Evolutionary conservation across 2,797 vertebrate genomes (phyloP).

Genomic region (Tinamus major): DNA sequence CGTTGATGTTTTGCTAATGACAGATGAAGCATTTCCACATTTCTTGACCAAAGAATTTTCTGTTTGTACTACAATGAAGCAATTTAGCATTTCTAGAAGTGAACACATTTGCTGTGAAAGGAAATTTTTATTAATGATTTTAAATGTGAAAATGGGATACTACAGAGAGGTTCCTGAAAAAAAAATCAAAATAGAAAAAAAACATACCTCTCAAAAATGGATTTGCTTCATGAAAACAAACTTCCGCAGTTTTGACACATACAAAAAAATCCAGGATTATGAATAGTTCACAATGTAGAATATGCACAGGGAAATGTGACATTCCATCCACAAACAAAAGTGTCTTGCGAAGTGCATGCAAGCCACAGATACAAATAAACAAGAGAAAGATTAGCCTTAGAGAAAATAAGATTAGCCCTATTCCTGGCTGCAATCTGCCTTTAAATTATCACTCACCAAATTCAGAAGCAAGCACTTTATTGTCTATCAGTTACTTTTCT

Average conservation of each 20-base stretch:
- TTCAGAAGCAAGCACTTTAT: constrained; percentile 31
- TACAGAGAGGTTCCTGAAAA: not conserved
- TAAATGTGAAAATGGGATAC: not conserved
- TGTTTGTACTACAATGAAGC: not conserved
- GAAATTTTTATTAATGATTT: not conserved
- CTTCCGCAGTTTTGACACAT: not conserved
- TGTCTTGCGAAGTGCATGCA: not conserved
- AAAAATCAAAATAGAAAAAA: not conserved
- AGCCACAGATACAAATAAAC: not conserved
- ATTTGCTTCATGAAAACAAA: not conserved
- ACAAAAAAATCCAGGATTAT: not conserved
- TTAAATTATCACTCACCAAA: not conserved
- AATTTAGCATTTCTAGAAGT: not conserved
- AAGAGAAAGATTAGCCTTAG: not conserved
- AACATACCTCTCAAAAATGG: not conserved
- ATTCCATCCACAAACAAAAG: no score
- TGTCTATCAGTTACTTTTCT: constrained; percentile 16
- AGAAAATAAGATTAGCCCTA: not conserved
- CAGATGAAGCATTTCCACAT: not conserved
- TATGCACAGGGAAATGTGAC: not conserved
- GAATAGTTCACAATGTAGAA: not conserved
- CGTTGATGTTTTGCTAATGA: not conserved
- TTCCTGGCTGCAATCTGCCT: not conserved
- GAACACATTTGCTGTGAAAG: not conserved
- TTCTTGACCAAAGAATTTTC: not conserved